Evolutionary conservation across 2,113 vertebrate species (phyloP).

Genomic region (Mastomys natalensis): DNA sequence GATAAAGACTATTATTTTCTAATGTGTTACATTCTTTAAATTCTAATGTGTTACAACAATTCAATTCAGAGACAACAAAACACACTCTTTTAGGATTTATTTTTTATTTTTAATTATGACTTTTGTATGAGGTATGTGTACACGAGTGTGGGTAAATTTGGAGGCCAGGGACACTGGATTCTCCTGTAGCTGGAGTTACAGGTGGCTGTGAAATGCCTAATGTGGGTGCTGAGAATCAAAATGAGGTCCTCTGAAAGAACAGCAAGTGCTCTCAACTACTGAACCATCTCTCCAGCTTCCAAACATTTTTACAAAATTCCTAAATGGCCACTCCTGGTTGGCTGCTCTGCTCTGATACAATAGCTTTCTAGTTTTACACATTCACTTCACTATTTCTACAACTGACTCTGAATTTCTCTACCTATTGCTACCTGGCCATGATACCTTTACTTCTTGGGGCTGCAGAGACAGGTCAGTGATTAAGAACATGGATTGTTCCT

Average conservation of each 20-base stretch:
- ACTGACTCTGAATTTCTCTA: conserved; percentile 9
- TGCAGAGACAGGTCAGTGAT: not conserved
- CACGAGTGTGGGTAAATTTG: not conserved
- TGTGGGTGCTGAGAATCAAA: not conserved
- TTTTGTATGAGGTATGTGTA: not conserved
- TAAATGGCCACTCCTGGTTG: not conserved
- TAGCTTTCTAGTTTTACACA: not conserved
- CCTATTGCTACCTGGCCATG: not conserved
- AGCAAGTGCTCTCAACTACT: not conserved
- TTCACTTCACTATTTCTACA: not conserved
- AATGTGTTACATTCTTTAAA: conserved; percentile 2
- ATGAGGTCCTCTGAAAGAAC: not conserved
- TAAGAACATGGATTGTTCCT: not conserved
- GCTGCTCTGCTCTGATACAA: not conserved
- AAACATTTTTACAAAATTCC: not conserved
- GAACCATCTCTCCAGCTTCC: not conserved
- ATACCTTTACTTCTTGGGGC: not conserved
- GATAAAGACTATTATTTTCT: conserved; percentile 31
- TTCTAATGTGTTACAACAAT: conserved; percentile 11
- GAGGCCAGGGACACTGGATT: not conserved
- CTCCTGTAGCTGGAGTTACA: not conserved
- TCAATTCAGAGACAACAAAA: not conserved
- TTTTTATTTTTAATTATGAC: not conserved
- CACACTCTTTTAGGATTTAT: not conserved
- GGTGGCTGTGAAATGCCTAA: not conserved